Base-by-base conservation (phyloP, 2,797 vertebrate genomes). In the Chloroceryle amazona region DNA sequence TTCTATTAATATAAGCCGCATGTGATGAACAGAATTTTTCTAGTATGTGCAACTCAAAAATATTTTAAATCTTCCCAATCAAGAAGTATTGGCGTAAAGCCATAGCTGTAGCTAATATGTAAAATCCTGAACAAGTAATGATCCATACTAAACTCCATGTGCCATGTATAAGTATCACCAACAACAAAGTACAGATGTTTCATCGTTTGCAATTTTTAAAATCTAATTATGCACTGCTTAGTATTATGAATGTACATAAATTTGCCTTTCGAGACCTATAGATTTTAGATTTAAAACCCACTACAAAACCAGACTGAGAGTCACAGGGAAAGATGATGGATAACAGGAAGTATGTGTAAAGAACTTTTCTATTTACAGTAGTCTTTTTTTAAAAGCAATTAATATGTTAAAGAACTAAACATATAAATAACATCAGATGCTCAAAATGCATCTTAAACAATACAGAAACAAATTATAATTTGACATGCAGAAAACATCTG, bases 41-140 rank as follows among this genome's bases (percentile, higher is more conserved):
- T 71, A 81, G 82, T 92, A 61, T 52, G 54, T 89, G 26, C 72
- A 75, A 67, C 63, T 91, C 55, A 35, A 92, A 94, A 97, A 83
- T 87, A 79, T 49, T 81, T 95, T 72, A n/a, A 58, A 57, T 84
- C 9, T n/a, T 82, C 93, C 82, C 29, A 89, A 68, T 75, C 33
- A 61, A 39, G 71, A 96, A 51, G 15, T 29, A 93, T 37, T 79
- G 11, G 16, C 22, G 26, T 89, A 95, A 78, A 90, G 75, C 41
- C 65, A 66, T 75, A 61, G 80, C 39, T 80, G 39, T 37, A 93
- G 61, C 28, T 92, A 95, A 90, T 86, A 3, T 78, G 54, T 20
- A 95, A 88, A 55, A 76, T 92, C 87, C 74, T n/a, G 16, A 60
- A 88, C 93, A 97, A 95, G 29, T 96, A 97, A 96, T 95, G 78